Base-by-base conservation (phyloP, 2,888 invertebrate species). In the Diplazon laetatorius region DNA sequence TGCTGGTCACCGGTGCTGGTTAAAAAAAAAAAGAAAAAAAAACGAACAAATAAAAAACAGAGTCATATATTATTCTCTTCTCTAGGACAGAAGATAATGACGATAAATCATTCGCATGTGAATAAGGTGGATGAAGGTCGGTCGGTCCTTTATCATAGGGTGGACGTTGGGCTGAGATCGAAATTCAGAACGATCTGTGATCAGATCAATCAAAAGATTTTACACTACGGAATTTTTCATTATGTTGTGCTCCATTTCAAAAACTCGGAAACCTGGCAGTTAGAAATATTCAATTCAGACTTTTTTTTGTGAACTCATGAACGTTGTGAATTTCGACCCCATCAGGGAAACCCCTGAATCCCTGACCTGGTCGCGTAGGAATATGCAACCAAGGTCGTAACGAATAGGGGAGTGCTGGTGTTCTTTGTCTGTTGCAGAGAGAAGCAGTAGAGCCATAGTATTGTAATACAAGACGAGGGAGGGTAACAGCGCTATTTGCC, bases 1-100 rank as follows among this genome's bases (percentile, higher is more conserved):
- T 95, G 76, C 95, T 95, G 0, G 95, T 95, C 0, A 95, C 91
- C 0, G 95, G 95, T 0, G 95, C 95, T 93, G 91, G 87, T 88
- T 44, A 63, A 18, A 65, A 62, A 69, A 77, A 85, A 86, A 73
- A 74, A 79, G 68, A 50, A 18, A 46, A 57, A 25, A 6, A 37
- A 14, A 18, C 20, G 10, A 9, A 30, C 37, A 30, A 3, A 46
- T 4, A 20, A 37, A 20, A 22, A 35, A 22, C 48, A n/a, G 8
- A 9, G 25, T 50, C 22, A n/a, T 8, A 59, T 6, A 20, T 59
- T 59, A 16, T 35, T 37, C 10, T 37, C 22, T 6, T 12, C 37
- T 22, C 39, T 16, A 50, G 25, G 39, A 46, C 12, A 8, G 39
- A 2, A 48, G 9, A 39, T n/a, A n/a, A n/a, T n/a, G n/a, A n/a